Conservation (phyloP, 2,888 invertebrate genomes). For the Polymixis lichenea region DNA sequence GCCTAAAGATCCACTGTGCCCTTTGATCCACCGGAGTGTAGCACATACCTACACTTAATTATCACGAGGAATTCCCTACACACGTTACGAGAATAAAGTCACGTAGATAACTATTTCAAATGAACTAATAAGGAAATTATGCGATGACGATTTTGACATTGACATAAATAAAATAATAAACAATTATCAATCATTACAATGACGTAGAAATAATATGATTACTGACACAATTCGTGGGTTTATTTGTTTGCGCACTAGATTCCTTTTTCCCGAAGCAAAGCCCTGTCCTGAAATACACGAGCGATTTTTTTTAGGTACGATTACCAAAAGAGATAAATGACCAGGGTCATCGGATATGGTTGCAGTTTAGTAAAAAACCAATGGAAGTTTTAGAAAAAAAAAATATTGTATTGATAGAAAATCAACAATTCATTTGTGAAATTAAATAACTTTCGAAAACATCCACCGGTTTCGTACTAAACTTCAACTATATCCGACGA, state of each 20-base stretch:
- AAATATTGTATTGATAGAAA: no score
- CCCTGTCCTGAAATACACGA: neutral
- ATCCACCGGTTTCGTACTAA: no score
- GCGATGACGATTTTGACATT: constrained; percentile 47
- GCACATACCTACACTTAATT: no score
- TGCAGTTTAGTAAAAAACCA: no score
- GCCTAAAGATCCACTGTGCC: no score
- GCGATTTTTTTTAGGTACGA: neutral
- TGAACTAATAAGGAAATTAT: constrained; percentile 15
- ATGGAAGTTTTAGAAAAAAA: no score
- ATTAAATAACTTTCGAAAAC: no score
- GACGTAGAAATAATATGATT: constrained; percentile 6
- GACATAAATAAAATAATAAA: constrained; percentile 16
- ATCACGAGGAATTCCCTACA: constrained; percentile 22
- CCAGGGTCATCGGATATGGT: no score
- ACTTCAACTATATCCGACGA: no score
- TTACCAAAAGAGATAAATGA: no score
- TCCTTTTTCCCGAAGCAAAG: neutral
- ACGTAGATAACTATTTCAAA: constrained; percentile 20
- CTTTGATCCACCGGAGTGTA: no score
- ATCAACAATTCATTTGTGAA: no score
- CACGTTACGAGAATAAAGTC: constrained; percentile 1
- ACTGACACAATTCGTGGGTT: neutral
- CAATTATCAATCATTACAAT: constrained; percentile 40
- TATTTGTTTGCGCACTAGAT: neutral